Conservation (phyloP, 2,888 invertebrate species). For the Ptycholaimellus sp. region DNA sequence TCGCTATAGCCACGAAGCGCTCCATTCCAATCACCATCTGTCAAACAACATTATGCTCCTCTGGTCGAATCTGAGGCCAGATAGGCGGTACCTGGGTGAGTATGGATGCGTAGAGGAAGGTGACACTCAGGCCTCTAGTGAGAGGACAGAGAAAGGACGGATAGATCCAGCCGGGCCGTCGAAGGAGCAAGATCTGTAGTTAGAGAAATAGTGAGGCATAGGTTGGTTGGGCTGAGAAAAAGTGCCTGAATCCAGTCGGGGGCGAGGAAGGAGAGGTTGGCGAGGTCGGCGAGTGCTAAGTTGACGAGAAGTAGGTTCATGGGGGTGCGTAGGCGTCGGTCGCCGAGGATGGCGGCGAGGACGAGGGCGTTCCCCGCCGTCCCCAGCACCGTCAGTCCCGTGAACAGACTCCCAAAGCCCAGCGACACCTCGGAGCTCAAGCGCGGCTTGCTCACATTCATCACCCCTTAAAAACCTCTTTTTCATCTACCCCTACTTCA, state of each 20-base stretch:
- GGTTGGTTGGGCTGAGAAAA: no score
- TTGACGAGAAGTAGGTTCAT: conserved; percentile 15
- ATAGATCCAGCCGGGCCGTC: conserved; percentile 13
- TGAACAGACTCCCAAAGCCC: background rate
- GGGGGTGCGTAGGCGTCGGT: conserved; percentile 4
- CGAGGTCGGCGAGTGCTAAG: conserved; percentile 14
- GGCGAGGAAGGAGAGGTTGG: conserved; percentile 13
- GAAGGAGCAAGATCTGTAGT: no score
- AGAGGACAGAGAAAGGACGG: conserved; percentile 21
- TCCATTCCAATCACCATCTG: conserved; percentile 18
- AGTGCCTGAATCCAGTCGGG: conserved; percentile 12
- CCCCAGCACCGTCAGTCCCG: background rate
- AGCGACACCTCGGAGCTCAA: background rate
- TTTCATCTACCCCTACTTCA: no score
- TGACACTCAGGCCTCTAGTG: conserved; percentile 26
- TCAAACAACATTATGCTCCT: no score
- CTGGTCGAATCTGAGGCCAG: no score
- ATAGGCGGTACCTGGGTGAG: conserved; percentile 24
- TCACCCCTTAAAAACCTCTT: no score
- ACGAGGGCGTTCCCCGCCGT: background rate
- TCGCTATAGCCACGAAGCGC: conserved; percentile 15
- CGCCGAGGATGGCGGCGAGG: background rate
- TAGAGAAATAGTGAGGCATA: no score
- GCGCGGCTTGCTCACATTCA: no score
- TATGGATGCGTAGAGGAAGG: conserved; percentile 28